Conservation (phyloP, 2,888 invertebrate genomes). For the Tuta absoluta region DNA sequence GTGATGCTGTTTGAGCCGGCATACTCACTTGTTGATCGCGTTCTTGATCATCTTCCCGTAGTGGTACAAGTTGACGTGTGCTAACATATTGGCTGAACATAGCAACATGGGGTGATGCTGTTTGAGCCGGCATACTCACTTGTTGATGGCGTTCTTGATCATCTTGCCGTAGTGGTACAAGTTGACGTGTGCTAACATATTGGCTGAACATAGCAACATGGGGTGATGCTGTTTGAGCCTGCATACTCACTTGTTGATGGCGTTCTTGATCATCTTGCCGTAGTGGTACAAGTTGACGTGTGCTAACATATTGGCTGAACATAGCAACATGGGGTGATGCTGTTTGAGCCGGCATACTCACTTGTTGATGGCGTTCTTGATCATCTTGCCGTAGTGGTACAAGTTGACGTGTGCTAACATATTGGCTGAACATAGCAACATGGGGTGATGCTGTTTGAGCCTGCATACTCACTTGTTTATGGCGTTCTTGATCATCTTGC, state of each 20-base stretch:
- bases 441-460: slow-evolving; percentile 66
- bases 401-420: too few relatives aligned
- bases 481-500: slow-evolving; percentile 90
- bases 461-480: slow-evolving; percentile 80
- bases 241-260: slow-evolving; percentile 83
- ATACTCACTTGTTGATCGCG: too few relatives aligned
- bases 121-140: too few relatives aligned
- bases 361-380: slow-evolving; percentile 81
- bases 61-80: too few relatives aligned
- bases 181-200: not conserved
- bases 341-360: too few relatives aligned
- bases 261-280: slow-evolving; percentile 90
- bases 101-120: too few relatives aligned
- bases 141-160: too few relatives aligned
- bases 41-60: too few relatives aligned
- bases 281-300: slow-evolving; percentile 93
- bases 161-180: not conserved
- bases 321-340: slow-evolving; percentile 79
- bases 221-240: not conserved
- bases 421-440: slow-evolving; percentile 88
- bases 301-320: slow-evolving; percentile 93
- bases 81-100: too few relatives aligned
- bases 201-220: not conserved
- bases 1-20: too few relatives aligned
- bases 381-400: not conserved